Evolutionary conservation across 2,113 vertebrate genomes (phyloP).

Genomic region (Tetraodon nigroviridis): DNA sequence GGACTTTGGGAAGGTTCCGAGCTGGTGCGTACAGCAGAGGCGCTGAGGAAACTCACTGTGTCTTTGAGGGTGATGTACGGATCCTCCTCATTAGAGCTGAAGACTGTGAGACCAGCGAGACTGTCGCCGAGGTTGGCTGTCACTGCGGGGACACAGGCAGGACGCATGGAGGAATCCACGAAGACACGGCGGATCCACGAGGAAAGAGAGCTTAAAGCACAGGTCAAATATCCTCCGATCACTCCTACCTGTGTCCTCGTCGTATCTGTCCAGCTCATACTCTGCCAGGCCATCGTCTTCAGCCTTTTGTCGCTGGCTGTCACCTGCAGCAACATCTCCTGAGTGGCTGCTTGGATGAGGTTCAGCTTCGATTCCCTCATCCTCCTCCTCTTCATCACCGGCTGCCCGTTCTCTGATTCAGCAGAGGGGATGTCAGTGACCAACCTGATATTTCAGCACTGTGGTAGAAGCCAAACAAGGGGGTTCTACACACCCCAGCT

Average conservation of each 20-base stretch:
- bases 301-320: constrained; percentile 42
- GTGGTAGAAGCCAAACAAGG: neutral
- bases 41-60: constrained; percentile 76
- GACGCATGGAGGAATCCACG: neutral
- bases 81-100: constrained; percentile 86
- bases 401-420: constrained; percentile 52
- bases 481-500: constrained; percentile 59
- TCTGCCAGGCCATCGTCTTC: constrained; percentile 80
- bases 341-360: constrained; percentile 13
- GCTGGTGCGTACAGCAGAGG: neutral
- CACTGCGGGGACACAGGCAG: constrained; percentile 55
- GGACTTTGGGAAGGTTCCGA: no score
- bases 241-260: constrained; percentile 77
- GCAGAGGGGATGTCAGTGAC: neutral
- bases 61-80: constrained; percentile 93
- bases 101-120: constrained; percentile 86
- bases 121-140: constrained; percentile 84
- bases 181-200: no score
- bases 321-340: constrained; percentile 34
- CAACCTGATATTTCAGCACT: neutral
- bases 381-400: constrained; percentile 73
- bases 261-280: constrained; percentile 88
- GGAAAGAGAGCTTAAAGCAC: neutral
- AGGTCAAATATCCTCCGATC: neutral
- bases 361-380: constrained; percentile 51